These are phyloP conservation scores for Harpagoxenus sublaevis DNA, from an alignment of 2,888 invertebrate species.

Conservation along the genomic window DNA sequence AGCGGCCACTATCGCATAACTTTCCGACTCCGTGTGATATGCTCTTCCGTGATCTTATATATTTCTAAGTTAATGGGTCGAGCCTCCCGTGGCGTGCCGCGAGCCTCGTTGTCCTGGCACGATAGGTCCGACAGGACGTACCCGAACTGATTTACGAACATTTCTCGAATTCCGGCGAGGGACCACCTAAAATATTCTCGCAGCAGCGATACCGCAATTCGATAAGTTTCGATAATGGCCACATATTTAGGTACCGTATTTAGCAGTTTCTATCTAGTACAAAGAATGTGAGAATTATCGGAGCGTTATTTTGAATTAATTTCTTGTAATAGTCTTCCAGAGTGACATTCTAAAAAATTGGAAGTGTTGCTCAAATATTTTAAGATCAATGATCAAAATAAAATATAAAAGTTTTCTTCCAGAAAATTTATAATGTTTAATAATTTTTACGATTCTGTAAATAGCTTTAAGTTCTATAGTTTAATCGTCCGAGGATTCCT, in stretches of 20 bases:
- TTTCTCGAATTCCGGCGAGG: slow-evolving; percentile 34
- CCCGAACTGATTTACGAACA: slow-evolving; percentile 38
- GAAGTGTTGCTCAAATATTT: background rate
- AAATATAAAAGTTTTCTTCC: background rate
- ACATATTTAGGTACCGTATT: background rate
- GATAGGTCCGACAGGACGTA: slow-evolving; percentile 44
- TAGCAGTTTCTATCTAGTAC: background rate
- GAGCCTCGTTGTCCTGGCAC: slow-evolving; percentile 37
- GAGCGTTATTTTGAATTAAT: background rate
- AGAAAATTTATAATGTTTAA: background rate
- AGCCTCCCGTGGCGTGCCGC: slow-evolving; percentile 39
- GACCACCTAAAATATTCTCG: slow-evolving; percentile 2
- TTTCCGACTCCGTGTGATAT: slow-evolving; percentile 67
- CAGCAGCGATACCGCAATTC: background rate
- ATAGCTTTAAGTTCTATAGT: background rate
- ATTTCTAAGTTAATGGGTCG: slow-evolving; percentile 68
- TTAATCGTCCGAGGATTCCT: background rate
- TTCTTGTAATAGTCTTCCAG: background rate
- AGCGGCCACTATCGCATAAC: slow-evolving; percentile 74
- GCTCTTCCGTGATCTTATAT: slow-evolving; percentile 76
- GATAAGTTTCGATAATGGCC: background rate
- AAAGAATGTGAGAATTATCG: background rate
- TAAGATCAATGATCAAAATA: background rate
- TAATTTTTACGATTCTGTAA: background rate
- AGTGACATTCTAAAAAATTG: background rate